These are phyloP conservation scores for Drosophila ercepeae DNA, from an alignment of 1,140 invertebrate species.

Conservation along the genomic window DNA sequence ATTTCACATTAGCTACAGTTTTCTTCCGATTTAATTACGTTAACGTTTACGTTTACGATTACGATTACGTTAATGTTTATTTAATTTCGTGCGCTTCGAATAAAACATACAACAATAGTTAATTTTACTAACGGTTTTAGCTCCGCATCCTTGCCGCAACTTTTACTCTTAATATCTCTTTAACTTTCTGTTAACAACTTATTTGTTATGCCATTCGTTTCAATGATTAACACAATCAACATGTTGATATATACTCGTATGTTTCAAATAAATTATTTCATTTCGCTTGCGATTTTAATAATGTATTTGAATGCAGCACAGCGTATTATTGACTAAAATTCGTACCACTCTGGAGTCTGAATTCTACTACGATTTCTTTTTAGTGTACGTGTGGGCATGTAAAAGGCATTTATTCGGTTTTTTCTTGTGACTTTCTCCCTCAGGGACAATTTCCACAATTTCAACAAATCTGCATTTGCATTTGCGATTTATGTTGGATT, in stretches of 20 bases:
- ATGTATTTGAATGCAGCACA: conserved; percentile 4
- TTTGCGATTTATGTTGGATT: no score
- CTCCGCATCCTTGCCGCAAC: no score
- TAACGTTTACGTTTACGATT: no score
- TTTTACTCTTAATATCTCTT: not conserved
- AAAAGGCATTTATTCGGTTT: conserved; percentile 83
- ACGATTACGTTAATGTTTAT: conserved; percentile 38
- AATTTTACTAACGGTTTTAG: conserved; percentile 34
- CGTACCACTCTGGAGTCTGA: conserved; percentile 20
- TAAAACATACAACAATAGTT: conserved; percentile 78
- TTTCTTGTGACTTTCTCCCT: conserved; percentile 27
- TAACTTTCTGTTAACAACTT: conserved; percentile 46
- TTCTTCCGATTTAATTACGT: conserved; percentile 18
- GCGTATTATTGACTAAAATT: conserved; percentile 47
- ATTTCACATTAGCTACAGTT: conserved; percentile 66
- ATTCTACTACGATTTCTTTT: conserved; percentile 18
- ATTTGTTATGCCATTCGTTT: conserved; percentile 60
- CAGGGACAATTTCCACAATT: not conserved
- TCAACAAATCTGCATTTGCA: not conserved
- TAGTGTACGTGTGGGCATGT: conserved; percentile 80
- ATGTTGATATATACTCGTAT: conserved; percentile 64
- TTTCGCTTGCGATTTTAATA: conserved; percentile 30
- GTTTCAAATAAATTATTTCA: conserved; percentile 26
- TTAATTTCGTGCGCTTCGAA: conserved; percentile 67
- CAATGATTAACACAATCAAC: conserved; percentile 69